Evolutionary conservation across 2,113 vertebrate genomes (phyloP).

Genomic region (Hiodon tergisus): DNA sequence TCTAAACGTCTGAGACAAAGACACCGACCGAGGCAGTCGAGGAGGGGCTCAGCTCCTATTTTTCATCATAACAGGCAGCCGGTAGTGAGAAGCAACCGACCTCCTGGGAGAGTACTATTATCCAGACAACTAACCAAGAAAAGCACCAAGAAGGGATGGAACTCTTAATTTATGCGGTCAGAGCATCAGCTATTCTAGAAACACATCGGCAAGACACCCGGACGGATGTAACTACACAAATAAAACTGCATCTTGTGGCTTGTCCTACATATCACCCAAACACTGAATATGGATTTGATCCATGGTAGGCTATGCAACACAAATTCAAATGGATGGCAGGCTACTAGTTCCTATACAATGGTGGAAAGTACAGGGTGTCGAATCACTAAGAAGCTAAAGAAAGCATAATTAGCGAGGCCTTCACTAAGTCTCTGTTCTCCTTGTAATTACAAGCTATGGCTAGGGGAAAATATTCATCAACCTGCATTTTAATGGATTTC

Average conservation of each 20-base stretch:
- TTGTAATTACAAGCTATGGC: too few species aligned
- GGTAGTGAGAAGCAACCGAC: slow-evolving; percentile 19
- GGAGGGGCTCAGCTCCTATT: slow-evolving; percentile 27
- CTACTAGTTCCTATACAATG: neutral
- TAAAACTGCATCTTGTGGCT: neutral
- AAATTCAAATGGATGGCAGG: neutral
- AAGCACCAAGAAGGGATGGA: slow-evolving; percentile 1
- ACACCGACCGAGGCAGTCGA: slow-evolving; percentile 26
- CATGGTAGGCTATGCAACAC: neutral
- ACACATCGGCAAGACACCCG: neutral
- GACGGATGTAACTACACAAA: neutral
- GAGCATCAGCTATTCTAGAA: slow-evolving; percentile 10
- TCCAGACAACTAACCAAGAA: slow-evolving; percentile 35
- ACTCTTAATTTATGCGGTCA: neutral
- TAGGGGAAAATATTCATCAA: too few species aligned
- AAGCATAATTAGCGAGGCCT: neutral
- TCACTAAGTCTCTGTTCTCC: too few species aligned
- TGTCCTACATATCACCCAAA: neutral
- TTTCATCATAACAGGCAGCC: slow-evolving; percentile 20
- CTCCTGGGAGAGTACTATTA: slow-evolving; percentile 29
- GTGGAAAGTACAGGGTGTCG: neutral
- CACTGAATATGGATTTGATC: neutral
- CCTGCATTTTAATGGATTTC: too few species aligned
- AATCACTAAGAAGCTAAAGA: neutral
- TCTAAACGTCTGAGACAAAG: neutral